Evolutionary conservation across 2,888 invertebrate genomes (phyloP).

Genomic region (Ophioninae sp.): DNA sequence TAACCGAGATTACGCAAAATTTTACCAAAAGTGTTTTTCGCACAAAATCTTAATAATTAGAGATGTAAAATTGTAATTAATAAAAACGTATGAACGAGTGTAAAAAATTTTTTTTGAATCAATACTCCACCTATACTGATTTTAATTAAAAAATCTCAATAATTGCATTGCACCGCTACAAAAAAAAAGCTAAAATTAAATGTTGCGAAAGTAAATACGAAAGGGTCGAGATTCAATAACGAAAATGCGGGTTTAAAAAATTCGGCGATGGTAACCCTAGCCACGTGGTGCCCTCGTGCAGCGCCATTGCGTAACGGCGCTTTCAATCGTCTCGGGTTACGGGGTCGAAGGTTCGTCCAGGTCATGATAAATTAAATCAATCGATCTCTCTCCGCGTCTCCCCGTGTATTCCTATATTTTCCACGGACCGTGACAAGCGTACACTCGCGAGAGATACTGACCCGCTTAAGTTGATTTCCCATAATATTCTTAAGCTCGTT

Average conservation of each 20-base stretch:
- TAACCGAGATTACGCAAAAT: no score
- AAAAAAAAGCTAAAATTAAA: no score
- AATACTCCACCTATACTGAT: no score
- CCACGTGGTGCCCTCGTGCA: constrained; percentile 45
- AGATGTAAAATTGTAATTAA: no score
- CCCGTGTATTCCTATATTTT: neutral
- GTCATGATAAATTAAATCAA: neutral
- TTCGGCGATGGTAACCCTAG: constrained; percentile 44
- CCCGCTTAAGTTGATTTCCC: constrained; percentile 97
- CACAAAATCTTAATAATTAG: no score
- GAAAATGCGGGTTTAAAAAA: neutral
- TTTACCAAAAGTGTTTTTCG: no score
- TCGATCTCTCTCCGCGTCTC: neutral
- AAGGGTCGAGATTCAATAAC: neutral
- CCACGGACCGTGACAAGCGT: neutral
- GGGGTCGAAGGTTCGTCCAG: neutral
- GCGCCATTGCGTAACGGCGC: constrained; percentile 9
- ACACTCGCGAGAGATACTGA: constrained; percentile 83
- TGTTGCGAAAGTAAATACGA: neutral
- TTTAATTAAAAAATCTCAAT: no score
- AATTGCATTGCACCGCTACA: no score
- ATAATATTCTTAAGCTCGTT: constrained; percentile 99
- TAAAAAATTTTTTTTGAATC: no score
- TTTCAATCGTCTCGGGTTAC: neutral
- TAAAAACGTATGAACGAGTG: no score